Base-by-base conservation (phyloP, 2,113 vertebrate species). In the Mormyrus lacerda region DNA sequence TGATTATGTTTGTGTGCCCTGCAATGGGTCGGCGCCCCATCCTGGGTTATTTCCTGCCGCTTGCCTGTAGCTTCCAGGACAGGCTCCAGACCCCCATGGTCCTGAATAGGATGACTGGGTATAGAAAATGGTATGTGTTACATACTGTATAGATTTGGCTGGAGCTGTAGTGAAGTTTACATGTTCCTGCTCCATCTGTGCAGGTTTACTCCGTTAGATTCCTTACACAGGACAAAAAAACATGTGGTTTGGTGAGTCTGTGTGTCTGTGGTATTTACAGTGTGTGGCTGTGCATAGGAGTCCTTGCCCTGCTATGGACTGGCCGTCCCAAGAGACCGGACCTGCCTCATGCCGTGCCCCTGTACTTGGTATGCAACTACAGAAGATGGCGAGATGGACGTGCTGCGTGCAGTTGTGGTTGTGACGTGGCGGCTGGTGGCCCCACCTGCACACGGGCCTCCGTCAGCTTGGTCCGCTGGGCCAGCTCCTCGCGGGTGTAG, bases 401-500 rank as follows among this genome's bases (percentile, higher is more conserved):
- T 4, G 65, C 65, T 0, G 15, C 4, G 69, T 73, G 69, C 11
- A 4, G 69, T 0, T 39, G 69, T 76, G 27, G 65, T 27, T 13
- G 65, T 73, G 10, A 39, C 0, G 3, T 9, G 69, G 4, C 13
- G 5, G 27, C 83, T 3, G 21, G 4, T 2, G 21, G 9, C 27
- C 89, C 90, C 93, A 99, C 98, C 97, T 99, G 98, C 35, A 99
- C 98, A 0, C 98, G 94, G 0, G 98, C 98, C 93, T 99, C 98
- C 0, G 98, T 99, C 50, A 99, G 96, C 91, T 99, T 99, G 92
- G 98, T 98, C 92, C 98, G 96, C 95, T 99, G 98, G 0, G 98
- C 98, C 61, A 99, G 96, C 93, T 99, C 98, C 93, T 99, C 98
- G 0, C 98, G 93, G 51, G 98, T 99, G 94, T 99, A 99, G 93